Evolutionary conservation across 2,113 vertebrate species (phyloP).

Genomic region (Coregonus clupeaformis): DNA sequence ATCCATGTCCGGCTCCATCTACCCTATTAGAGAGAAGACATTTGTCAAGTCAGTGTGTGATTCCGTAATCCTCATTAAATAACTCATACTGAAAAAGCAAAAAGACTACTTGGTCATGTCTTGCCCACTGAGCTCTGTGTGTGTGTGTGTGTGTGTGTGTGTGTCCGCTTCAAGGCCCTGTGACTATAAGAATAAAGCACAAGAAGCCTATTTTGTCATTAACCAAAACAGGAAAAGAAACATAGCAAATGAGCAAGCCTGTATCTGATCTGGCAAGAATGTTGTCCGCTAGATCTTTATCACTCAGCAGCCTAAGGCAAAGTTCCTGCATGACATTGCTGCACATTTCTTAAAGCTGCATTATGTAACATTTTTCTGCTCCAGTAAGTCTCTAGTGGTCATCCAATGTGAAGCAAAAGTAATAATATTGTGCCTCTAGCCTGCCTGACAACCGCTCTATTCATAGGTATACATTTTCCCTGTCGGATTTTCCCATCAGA

Average conservation of each 20-base stretch:
- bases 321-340: not conserved
- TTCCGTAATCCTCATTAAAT: no score
- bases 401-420: no score
- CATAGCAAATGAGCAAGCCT: not conserved
- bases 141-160: conserved; percentile 8
- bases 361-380: not conserved
- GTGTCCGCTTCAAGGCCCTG: not conserved
- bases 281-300: not conserved
- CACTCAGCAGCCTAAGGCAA: not conserved
- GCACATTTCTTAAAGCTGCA: not conserved
- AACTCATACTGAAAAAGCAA: not conserved
- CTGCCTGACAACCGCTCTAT: no score
- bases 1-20: conserved; percentile 29
- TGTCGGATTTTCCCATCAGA: no score
- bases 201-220: not conserved
- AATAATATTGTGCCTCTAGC: no score
- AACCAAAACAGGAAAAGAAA: not conserved
- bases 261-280: not conserved
- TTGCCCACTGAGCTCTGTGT: not conserved
- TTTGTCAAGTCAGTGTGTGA: not conserved
- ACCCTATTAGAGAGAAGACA: not conserved
- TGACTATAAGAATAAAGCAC: not conserved
- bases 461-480: no score
- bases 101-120: not conserved
- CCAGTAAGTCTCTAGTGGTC: no score